phyloP scores from a whole-genome alignment of 1,140 invertebrate genomes.

The Epicauta chinensis region DNA sequence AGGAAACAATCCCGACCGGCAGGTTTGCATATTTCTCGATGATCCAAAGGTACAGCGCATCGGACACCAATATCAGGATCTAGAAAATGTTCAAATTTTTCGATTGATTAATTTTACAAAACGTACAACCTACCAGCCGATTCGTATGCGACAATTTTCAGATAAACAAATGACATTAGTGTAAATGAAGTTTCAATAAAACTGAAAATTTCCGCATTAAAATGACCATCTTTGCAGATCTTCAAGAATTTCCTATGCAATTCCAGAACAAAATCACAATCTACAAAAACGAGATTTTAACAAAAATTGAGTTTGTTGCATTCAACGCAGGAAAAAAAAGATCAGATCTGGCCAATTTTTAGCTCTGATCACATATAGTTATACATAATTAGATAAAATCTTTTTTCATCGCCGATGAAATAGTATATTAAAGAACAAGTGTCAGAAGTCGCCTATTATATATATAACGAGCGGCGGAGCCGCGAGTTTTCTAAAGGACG shows the following conservation, averaged over 20 bases:
- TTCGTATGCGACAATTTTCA: constrained; percentile 60
- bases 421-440: too few species aligned
- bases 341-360: too few species aligned
- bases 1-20: constrained; percentile 56
- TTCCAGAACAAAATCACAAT: constrained; percentile 53
- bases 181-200: constrained; percentile 63
- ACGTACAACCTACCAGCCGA: constrained; percentile 52
- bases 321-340: too few species aligned
- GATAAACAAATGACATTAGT: constrained; percentile 59
- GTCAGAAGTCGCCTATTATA: too few species aligned
- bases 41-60: constrained; percentile 59
- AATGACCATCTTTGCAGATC: constrained; percentile 43
- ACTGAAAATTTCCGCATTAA: constrained; percentile 53
- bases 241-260: constrained; percentile 52
- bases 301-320: too few species aligned
- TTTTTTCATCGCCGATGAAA: too few species aligned
- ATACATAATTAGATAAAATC: too few species aligned
- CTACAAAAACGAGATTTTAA: constrained; percentile 45
- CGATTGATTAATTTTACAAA: constrained; percentile 22
- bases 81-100: constrained; percentile 38
- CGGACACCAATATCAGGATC: constrained; percentile 61
- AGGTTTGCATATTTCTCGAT: constrained; percentile 67
- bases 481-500: too few species aligned
- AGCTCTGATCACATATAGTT: too few species aligned
- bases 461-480: too few species aligned